Evolutionary conservation across 1,140 invertebrate species (phyloP), one percentile per base, ranked within the genome.

Genomic region (Bombus breviceps): DNA sequence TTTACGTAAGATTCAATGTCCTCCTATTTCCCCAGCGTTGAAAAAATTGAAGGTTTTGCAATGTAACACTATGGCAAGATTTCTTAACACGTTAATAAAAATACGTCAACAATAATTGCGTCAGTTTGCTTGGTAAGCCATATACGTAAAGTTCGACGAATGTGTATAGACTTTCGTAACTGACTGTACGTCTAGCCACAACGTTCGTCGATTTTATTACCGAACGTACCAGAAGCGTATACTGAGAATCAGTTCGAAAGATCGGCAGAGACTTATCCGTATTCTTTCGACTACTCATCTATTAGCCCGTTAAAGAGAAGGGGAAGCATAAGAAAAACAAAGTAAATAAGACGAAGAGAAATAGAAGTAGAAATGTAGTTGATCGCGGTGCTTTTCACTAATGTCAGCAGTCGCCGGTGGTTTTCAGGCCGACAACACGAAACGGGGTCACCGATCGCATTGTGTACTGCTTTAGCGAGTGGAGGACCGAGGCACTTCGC

Each of bases 371-470:
- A 85, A 81, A 66, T 81, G 74, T 80, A 72, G 83, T 85, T 81
- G 84, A 85, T 86, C 85, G 80, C 53, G 28, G 10, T 9, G 80
- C 85, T 86, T 83, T 86, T 79, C 68, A 59, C 75, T 64, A 41
- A 84, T 75, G 81, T 83, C 74, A 83, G 81, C 86, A 84, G 82
- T 83, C 62, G 85, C 69, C 80, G 62, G 73, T 77, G 81, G 86
- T 84, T 87, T 87, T 68, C 81, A 88, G 88, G 80, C 81, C 79
- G 88, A 69, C 73, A 76, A 69, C 73, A 81, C 59, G 84, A 88
- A 90, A 90, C 88, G 88, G 85, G 88, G 88, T 90, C 88, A 92
- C 85, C 89, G 89, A 92, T 92, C 89, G 89, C 88, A 93, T 93
- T 92, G 92, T 92, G 92, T 92, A 91, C 90, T 64, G 74, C 74